Conservation (phyloP, 2,797 vertebrate genomes). For the Smutsia gigantea region DNA sequence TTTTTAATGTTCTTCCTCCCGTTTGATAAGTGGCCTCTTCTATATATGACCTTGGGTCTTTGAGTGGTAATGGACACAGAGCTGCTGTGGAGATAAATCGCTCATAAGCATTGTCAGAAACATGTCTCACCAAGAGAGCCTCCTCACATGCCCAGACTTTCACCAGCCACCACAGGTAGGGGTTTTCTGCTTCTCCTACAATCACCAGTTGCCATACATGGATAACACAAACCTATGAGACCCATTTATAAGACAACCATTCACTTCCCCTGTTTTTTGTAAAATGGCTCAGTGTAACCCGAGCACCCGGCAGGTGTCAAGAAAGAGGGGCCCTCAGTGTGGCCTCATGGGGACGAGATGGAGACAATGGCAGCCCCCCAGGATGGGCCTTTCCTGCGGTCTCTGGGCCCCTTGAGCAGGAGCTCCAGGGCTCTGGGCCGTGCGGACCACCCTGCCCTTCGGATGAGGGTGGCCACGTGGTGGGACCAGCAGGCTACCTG, state of each 20-base stretch:
- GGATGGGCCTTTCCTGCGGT: too few species aligned
- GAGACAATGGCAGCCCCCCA: fast-evolving
- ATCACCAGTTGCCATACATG: fast-evolving
- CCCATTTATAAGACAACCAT: fast-evolving
- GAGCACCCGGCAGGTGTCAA: fast-evolving
- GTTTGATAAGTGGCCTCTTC: not conserved
- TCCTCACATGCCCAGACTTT: fast-evolving
- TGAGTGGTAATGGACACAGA: not conserved
- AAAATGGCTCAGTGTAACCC: not conserved
- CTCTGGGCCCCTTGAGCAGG: not conserved
- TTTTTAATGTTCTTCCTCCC: not conserved
- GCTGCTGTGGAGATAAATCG: not conserved
- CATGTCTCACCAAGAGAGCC: fast-evolving
- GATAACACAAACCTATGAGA: not conserved
- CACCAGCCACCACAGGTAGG: not conserved
- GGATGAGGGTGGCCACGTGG: fast-evolving
- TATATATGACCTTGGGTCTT: not conserved
- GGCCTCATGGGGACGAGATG: fast-evolving
- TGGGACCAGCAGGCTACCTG: slow-evolving; percentile 28
- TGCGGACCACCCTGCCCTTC: too few species aligned
- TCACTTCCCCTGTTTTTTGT: not conserved
- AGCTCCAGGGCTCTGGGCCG: not conserved
- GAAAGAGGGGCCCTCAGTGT: not conserved
- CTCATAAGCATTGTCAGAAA: not conserved
- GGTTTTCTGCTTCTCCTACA: fast-evolving